Conservation (phyloP, 2,113 vertebrate genomes). For the Albula goreensis region DNA sequence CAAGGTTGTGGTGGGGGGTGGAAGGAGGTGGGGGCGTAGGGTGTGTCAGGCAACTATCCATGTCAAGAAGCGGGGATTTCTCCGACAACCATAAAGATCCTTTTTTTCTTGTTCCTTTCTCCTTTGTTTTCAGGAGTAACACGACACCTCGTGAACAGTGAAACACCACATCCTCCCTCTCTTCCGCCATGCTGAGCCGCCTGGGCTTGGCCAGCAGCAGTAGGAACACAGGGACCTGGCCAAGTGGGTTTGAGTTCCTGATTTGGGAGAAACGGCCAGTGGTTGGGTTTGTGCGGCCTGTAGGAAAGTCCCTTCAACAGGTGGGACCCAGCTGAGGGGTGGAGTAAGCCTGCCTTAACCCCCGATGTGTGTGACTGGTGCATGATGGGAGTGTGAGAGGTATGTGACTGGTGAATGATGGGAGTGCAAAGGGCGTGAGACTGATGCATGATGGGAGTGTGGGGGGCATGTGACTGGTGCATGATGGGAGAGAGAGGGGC, state of each 20-base stretch:
- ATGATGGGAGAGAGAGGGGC: no score
- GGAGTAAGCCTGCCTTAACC: no score
- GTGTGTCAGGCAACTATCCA: background rate
- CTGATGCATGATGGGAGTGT: no score
- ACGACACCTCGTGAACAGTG: background rate
- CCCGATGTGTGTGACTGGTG: no score
- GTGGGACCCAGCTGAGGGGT: background rate
- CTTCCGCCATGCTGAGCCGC: background rate
- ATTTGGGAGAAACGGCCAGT: background rate
- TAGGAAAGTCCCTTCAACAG: background rate
- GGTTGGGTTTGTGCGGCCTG: background rate
- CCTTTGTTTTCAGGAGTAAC: constrained; percentile 3
- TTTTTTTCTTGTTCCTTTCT: background rate
- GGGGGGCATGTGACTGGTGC: no score
- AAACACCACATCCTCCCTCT: constrained; percentile 4
- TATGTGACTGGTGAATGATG: no score
- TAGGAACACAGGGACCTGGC: background rate
- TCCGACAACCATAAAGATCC: background rate
- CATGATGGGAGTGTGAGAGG: no score
- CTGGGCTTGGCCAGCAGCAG: background rate
- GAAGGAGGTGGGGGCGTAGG: background rate
- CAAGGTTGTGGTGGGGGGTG: no score
- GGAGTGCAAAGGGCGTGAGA: no score
- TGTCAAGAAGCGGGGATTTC: background rate
- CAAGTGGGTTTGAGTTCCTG: background rate